A percentile compares a stretch with the other conserved stretches of the same genome.
phyloP scores from a whole-genome alignment of 2,113 vertebrate species.

The Arenaria interpres region DNA sequence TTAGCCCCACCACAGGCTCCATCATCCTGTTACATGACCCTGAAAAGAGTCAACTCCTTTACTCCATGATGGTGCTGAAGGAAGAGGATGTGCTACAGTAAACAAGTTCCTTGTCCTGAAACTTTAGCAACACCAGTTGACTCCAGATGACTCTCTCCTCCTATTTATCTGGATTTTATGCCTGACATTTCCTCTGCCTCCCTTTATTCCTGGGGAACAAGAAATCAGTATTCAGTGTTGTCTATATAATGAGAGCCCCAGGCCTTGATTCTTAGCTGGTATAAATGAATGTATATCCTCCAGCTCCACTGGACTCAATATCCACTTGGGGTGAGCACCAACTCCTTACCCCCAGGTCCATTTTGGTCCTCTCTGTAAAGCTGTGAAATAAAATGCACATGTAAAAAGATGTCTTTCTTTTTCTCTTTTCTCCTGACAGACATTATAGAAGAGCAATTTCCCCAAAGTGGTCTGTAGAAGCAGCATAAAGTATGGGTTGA shows the following conservation, averaged over 20 bases:
- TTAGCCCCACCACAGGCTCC: background rate
- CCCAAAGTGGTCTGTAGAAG: background rate
- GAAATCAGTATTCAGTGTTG: background rate
- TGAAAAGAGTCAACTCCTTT: background rate
- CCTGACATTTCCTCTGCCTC: background rate
- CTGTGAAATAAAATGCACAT: background rate
- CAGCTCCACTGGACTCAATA: background rate
- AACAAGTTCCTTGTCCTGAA: background rate
- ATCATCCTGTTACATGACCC: rapidly evolving
- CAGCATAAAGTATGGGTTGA: background rate
- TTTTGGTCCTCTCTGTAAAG: background rate
- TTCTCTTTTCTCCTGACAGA: background rate
- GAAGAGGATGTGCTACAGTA: background rate
- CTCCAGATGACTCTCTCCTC: background rate
- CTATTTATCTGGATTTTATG: background rate
- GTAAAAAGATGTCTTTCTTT: background rate
- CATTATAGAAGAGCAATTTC: background rate
- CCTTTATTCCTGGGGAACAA: background rate
- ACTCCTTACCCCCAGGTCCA: rapidly evolving
- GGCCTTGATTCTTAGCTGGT: background rate
- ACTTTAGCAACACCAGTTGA: background rate
- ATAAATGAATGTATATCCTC: background rate
- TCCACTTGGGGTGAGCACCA: background rate
- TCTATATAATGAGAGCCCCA: background rate
- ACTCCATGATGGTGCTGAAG: rapidly evolving